Conservation (phyloP, 2,113 vertebrate species). For the cat (Felis catus) region DNA sequence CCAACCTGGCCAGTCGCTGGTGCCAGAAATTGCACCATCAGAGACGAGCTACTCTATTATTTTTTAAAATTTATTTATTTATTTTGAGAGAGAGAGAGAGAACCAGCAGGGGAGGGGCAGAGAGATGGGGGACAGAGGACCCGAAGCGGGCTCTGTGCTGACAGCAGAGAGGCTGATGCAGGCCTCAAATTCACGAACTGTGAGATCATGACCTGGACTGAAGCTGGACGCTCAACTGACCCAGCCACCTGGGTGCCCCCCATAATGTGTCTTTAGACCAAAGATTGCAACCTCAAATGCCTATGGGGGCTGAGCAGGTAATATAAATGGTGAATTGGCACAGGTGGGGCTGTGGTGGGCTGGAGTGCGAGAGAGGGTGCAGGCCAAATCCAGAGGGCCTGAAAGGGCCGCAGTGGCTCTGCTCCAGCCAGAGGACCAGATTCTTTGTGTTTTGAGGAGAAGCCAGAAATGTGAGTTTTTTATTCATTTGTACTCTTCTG, state of each 20-base stretch:
- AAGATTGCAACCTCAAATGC: not conserved
- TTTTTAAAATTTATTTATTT: too few relatives aligned
- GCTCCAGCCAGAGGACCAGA: fast-evolving
- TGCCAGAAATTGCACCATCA: not conserved
- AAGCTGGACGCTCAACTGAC: too few relatives aligned
- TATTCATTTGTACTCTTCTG: too few relatives aligned
- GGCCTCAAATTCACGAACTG: too few relatives aligned
- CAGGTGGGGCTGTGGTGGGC: not conserved
- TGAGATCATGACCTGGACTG: too few relatives aligned
- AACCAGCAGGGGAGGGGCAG: too few relatives aligned
- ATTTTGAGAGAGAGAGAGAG: too few relatives aligned
- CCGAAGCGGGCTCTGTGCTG: too few relatives aligned
- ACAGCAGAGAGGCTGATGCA: too few relatives aligned
- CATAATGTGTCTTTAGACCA: not conserved
- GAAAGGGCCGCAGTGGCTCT: not conserved
- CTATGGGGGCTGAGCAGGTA: not conserved
- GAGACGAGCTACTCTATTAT: not conserved
- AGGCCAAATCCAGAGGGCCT: not conserved
- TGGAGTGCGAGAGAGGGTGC: not conserved
- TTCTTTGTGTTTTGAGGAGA: not conserved
- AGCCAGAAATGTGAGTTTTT: not conserved
- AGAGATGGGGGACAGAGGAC: too few relatives aligned
- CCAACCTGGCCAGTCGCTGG: not conserved
- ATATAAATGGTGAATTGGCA: not conserved
- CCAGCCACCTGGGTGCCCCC: too few relatives aligned